A percentile compares a stretch with the other conserved stretches of the same genome.
phyloP scores from a whole-genome alignment of 2,888 invertebrate genomes.

The Chymomyza fuscimana region DNA sequence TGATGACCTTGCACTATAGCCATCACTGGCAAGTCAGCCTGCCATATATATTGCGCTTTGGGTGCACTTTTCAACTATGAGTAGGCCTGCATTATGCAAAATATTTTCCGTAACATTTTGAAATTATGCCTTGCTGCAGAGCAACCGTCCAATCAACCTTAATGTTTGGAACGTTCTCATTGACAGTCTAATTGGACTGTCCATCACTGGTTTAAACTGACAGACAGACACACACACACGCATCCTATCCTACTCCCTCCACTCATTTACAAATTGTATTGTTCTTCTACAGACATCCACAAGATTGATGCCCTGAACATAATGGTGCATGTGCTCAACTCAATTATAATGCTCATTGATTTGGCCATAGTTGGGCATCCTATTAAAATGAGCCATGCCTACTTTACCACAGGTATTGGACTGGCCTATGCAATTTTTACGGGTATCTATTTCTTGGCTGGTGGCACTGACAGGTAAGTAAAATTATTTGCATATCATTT shows the following conservation, averaged over 20 bases:
- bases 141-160: background rate
- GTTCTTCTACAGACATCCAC: slow-evolving; percentile 72
- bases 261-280: background rate
- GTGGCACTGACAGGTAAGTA: slow-evolving; percentile 85
- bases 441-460: slow-evolving; percentile 85
- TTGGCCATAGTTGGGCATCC: slow-evolving; percentile 87
- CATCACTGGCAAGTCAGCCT: background rate
- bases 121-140: background rate
- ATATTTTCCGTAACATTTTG: background rate
- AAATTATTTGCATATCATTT: background rate
- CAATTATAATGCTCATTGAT: slow-evolving; percentile 86
- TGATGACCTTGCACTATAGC: background rate
- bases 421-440: slow-evolving; percentile 85
- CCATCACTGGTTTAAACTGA: background rate
- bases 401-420: slow-evolving; percentile 83
- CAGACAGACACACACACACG: background rate
- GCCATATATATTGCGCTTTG: background rate
- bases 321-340: slow-evolving; percentile 83
- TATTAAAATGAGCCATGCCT: slow-evolving; percentile 81
- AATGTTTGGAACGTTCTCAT: background rate
- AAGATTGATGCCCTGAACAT: slow-evolving; percentile 79
- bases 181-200: slow-evolving; percentile 11
- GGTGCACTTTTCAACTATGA: background rate
- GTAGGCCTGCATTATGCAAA: background rate
- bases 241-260: background rate